Percentiles rank a stretch among this genome's conserved stretches.
These are phyloP conservation scores for Columbina picui DNA, from an alignment of 2,113 vertebrate genomes.

Conservation along the genomic window DNA sequence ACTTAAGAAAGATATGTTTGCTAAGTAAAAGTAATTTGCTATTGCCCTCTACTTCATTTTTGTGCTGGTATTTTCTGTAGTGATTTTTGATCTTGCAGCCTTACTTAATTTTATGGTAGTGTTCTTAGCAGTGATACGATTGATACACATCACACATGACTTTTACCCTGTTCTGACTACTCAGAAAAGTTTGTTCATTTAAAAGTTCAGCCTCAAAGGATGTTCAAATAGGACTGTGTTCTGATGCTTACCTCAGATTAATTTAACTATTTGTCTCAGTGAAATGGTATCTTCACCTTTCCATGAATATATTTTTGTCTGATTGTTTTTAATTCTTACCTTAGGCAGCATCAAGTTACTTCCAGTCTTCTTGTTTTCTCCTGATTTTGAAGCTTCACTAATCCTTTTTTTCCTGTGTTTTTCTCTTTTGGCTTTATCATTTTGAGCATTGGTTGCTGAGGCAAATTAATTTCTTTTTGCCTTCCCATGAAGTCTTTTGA, in stretches of 20 bases:
- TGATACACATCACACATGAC: neutral
- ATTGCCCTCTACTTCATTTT: neutral
- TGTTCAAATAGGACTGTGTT: neutral
- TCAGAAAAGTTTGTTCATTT: neutral
- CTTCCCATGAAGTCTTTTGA: neutral
- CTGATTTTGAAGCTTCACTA: neutral
- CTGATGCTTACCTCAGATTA: neutral
- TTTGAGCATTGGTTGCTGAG: neutral
- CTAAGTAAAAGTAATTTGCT: neutral
- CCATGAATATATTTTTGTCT: neutral
- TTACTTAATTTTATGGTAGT: neutral
- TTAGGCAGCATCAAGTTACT: neutral
- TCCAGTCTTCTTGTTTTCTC: neutral
- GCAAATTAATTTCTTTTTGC: neutral
- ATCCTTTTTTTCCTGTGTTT: neutral
- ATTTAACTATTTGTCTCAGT: neutral
- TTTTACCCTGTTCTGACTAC: neutral
- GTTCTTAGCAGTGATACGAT: neutral
- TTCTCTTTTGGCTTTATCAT: neutral
- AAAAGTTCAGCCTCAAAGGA: neutral
- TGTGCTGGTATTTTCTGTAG: fast-evolving
- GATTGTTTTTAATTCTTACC: neutral
- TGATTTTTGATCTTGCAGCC: neutral
- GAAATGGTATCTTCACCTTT: neutral
- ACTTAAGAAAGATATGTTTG: neutral